Base-by-base conservation (phyloP, 1,140 invertebrate genomes). In the Hermetia illucens region DNA sequence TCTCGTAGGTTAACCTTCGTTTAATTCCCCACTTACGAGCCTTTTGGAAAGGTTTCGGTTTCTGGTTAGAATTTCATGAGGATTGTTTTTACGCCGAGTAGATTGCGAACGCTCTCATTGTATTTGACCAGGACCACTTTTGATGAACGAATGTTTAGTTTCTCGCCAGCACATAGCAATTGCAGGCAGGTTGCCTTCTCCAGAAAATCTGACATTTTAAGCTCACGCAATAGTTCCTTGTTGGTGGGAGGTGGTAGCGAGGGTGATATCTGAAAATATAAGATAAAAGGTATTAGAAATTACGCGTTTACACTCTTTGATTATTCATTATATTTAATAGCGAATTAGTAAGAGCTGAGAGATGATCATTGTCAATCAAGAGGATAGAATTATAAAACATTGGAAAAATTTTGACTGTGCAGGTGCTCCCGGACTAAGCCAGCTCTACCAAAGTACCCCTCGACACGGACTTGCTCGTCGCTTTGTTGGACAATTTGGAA, bases 91-190 rank as follows among this genome's bases (percentile, higher is more conserved):
- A 58, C 55, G 40, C 55, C 55, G 44, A 58, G 46, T 51, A 58
- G 49, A 37, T 56, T 58, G 37, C 47, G 46, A 34, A 87, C 75
- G 51, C 73, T 77, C 38, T 86, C 81, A 41, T 79, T 84, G 63
- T 86, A 85, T 49, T 77, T 75, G 39, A 87, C 75, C 20, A 87
- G 71, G n/a, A 77, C 73, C 39, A 87, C 77, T 58, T 85, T 84
- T 18, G 80, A 82, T 16, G 77, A 75, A 18, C 79, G 68, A 21
- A 79, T 72, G 48, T 80, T 81, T 30, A 84, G 71, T 52, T 80
- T 79, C 49, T 84, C 81, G 13, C 79, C 78, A 34, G 75, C 77
- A 45, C 77, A 76, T 29, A 84, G 60, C 19, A 85, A 60, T 47
- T 84, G 80, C 50, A 81, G 77, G 50, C 82, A 85, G 41, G 75